phyloP scores from a whole-genome alignment of 1,140 invertebrate genomes.

The Patella vulgata region DNA sequence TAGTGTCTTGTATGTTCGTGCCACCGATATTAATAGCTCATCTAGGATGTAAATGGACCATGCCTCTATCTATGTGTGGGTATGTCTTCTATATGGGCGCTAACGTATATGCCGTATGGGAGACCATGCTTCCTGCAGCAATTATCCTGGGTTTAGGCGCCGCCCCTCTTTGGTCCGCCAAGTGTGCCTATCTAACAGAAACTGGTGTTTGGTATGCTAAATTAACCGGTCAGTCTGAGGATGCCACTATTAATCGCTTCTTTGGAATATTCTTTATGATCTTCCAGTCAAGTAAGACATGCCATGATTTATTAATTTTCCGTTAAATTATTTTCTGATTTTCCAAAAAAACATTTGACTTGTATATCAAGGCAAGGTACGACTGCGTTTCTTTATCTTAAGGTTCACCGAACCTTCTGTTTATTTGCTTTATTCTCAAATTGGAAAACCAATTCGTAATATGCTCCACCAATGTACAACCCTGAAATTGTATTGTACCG shows the following conservation, averaged over 20 bases:
- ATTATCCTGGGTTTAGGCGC: slow-evolving; percentile 84
- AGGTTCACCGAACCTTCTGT: neutral
- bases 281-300: slow-evolving; percentile 86
- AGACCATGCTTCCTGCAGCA: slow-evolving; percentile 90
- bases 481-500: too few species aligned
- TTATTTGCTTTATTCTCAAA: neutral
- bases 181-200: slow-evolving; percentile 93
- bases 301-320: too few species aligned
- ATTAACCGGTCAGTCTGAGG: slow-evolving; percentile 73
- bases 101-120: slow-evolving; percentile 79
- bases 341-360: neutral
- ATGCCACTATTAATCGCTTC: slow-evolving; percentile 90
- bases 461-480: too few species aligned
- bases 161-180: slow-evolving; percentile 94
- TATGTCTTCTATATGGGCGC: slow-evolving; percentile 91
- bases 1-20: slow-evolving; percentile 92
- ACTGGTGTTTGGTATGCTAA: slow-evolving; percentile 78
- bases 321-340: neutral
- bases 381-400: neutral
- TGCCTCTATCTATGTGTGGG: slow-evolving; percentile 87
- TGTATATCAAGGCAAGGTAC: neutral
- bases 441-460: too few species aligned
- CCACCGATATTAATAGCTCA: slow-evolving; percentile 74
- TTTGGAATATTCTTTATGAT: slow-evolving; percentile 98
- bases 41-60: slow-evolving; percentile 92